Base-by-base conservation (phyloP, 2,113 vertebrate genomes). In the Meriones unguiculatus region DNA sequence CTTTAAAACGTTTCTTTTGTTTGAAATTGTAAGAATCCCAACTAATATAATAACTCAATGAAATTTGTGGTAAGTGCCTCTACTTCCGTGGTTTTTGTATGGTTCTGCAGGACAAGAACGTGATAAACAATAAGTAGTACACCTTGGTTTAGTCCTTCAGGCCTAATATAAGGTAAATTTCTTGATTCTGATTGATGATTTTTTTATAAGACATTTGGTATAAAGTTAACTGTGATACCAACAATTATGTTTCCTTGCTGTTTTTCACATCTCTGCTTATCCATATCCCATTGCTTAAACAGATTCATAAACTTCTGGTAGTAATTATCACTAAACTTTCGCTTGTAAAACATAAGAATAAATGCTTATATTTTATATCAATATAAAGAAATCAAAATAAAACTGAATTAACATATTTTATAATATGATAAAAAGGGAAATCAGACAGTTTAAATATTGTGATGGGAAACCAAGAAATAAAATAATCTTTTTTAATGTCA, bases 181-280 rank as follows among this genome's bases (percentile, higher is more conserved):
- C 64, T 78, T 65, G 17, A 86, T 75, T 95, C 35, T 52, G 85
- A 62, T 50, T 91, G 87, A 5, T 93, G 2, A 41, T 13, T 62
- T 84, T 84, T 3, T 81, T 88, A 35, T 52, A 89, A 86, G 0
- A 88, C 17, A 89, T 91, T 85, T 59, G 62, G 50, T 59, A 80
- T 84, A 93, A 92, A 95, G 35, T 14, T 70, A 95, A 88, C 25
- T 18, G 59, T 87, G 88, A 95, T 97, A 99, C 99, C 88, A 93
- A 99, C 99, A n/a, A 96, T 98, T 92, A 99, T 94, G 91, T 99
- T 99, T 98, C 99, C 99, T 98, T 99, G 99, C 97, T 99, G 99
- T 96, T 99, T 99, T n/a, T 99, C 98, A 38, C 98, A 94, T 97
- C 99, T 99, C 94, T 99, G 99, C 52, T 99, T 90, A 96, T 99